Evolutionary conservation across 2,888 invertebrate species (phyloP).

Genomic region (Elgonia sp.): DNA sequence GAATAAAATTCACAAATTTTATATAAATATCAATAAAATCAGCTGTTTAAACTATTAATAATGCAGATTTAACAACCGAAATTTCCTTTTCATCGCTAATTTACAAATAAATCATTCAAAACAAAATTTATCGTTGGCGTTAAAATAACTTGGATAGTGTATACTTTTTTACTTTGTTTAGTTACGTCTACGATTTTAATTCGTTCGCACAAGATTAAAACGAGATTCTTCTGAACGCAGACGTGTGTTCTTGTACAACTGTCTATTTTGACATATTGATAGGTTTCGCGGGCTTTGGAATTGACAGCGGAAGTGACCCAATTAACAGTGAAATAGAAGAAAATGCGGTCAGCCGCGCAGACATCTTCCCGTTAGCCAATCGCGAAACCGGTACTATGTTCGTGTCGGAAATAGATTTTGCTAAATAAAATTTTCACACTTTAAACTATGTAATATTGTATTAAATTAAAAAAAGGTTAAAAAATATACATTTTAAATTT

Average conservation of each 20-base stretch:
- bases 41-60: background rate
- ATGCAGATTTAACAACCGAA: constrained; percentile 11
- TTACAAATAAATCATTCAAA: constrained; percentile 54
- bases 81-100: constrained; percentile 36
- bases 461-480: background rate
- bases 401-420: constrained; percentile 85
- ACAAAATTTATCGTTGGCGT: constrained; percentile 44
- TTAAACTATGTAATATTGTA: constrained; percentile 66
- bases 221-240: background rate
- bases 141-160: constrained; percentile 47
- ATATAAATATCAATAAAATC: constrained; percentile 4
- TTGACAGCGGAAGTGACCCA: constrained; percentile 85
- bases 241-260: constrained; percentile 5
- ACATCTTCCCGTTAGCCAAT: constrained; percentile 83
- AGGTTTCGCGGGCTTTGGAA: constrained; percentile 73
- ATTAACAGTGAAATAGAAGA: constrained; percentile 84
- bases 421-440: constrained; percentile 79
- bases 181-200: constrained; percentile 7
- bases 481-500: background rate
- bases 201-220: background rate
- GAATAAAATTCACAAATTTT: background rate
- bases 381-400: constrained; percentile 82
- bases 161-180: background rate
- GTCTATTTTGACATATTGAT: constrained; percentile 53
- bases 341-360: constrained; percentile 85